phyloP scores from a whole-genome alignment of 2,797 vertebrate species.

The Limnodromus scolopaceus region DNA sequence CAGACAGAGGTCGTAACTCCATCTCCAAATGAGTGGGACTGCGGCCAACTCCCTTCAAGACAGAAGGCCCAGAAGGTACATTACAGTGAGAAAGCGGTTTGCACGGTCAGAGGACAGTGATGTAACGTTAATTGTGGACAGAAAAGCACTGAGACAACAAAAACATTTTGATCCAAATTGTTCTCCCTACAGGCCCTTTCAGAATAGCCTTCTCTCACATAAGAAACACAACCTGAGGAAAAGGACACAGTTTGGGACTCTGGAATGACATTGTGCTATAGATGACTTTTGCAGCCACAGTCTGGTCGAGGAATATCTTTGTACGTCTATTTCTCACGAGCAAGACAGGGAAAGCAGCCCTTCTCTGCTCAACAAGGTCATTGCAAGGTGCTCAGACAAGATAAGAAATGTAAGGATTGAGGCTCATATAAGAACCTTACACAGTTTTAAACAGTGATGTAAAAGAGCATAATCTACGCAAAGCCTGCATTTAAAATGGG shows the following conservation, averaged over 20 bases:
- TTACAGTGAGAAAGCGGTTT: background rate
- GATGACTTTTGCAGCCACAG: accelerated
- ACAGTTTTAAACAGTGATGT: background rate
- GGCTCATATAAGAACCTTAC: background rate
- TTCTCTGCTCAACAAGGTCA: background rate
- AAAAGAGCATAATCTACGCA: background rate
- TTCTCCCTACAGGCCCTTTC: background rate
- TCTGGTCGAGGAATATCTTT: background rate
- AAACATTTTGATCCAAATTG: background rate
- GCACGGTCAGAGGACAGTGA: background rate
- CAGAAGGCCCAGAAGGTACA: background rate
- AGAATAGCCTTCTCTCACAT: background rate
- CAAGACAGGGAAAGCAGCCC: background rate
- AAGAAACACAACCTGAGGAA: background rate
- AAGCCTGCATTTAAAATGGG: background rate
- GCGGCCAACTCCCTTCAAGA: background rate
- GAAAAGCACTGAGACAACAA: background rate
- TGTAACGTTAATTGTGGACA: background rate
- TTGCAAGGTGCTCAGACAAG: background rate
- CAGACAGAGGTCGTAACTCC: accelerated
- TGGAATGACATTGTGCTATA: background rate
- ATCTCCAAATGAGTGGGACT: background rate
- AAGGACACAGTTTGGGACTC: background rate
- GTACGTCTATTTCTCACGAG: background rate
- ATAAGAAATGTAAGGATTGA: background rate